Evolutionary conservation across 2,797 vertebrate genomes (phyloP).

Genomic region (Neosalanx taihuensis): DNA sequence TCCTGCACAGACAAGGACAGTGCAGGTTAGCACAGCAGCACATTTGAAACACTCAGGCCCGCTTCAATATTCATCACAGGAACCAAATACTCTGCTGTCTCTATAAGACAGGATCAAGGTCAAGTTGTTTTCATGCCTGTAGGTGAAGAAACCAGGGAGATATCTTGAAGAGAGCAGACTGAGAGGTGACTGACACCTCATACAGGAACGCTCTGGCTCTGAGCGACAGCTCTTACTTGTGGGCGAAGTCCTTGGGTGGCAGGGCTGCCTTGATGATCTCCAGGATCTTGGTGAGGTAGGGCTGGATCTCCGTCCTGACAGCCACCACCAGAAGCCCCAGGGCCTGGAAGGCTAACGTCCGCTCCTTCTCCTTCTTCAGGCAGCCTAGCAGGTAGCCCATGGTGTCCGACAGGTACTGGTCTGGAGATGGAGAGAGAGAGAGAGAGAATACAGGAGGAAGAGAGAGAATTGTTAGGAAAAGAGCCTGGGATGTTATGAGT

Average conservation of each 20-base stretch:
- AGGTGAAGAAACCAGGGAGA: too few species aligned
- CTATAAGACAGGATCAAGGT: too few species aligned
- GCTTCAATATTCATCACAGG: too few species aligned
- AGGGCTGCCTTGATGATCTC: slow-evolving; percentile 96
- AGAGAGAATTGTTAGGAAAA: neutral
- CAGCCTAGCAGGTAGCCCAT: slow-evolving; percentile 94
- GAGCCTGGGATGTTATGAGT: neutral
- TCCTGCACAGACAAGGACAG: slow-evolving; percentile 67
- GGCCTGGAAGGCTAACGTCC: slow-evolving; percentile 94
- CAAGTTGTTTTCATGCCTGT: too few species aligned
- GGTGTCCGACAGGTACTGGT: slow-evolving; percentile 94
- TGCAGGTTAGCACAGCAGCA: neutral
- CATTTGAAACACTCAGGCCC: neutral
- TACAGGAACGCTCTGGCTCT: neutral
- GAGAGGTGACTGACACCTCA: too few species aligned
- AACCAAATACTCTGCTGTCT: too few species aligned
- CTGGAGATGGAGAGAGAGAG: slow-evolving; percentile 50
- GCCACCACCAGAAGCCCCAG: slow-evolving; percentile 94
- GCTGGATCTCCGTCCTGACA: slow-evolving; percentile 89
- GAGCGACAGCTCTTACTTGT: slow-evolving; percentile 81
- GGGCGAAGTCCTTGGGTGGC: slow-evolving; percentile 96
- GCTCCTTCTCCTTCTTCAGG: slow-evolving; percentile 95
- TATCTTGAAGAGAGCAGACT: too few species aligned
- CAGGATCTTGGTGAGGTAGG: slow-evolving; percentile 90
- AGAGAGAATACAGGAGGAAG: neutral